phyloP scores from a whole-genome alignment of 2,888 invertebrate genomes.

The Aspidiotus destructor region DNA sequence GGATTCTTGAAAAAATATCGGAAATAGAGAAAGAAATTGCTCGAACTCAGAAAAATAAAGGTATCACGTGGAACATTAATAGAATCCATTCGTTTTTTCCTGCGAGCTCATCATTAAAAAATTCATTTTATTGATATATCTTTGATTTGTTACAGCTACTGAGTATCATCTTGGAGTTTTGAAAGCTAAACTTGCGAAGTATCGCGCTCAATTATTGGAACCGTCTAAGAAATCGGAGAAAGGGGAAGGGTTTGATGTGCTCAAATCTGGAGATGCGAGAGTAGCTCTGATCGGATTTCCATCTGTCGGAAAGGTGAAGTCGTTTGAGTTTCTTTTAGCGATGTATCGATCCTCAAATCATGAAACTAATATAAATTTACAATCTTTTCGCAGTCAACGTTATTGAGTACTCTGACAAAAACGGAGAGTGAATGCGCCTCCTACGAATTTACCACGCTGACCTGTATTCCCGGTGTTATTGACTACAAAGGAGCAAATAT shows the following conservation, averaged over 20 bases:
- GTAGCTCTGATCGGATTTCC: slow-evolving; percentile 98
- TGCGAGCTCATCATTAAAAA: neutral
- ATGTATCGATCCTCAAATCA: neutral
- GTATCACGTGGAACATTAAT: slow-evolving; percentile 45
- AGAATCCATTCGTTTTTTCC: slow-evolving; percentile 1
- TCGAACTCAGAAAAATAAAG: slow-evolving; percentile 98
- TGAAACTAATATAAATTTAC: neutral
- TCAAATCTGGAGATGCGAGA: slow-evolving; percentile 97
- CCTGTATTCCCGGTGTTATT: slow-evolving; percentile 98
- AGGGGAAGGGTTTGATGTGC: slow-evolving; percentile 96
- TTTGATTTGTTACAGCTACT: slow-evolving; percentile 59
- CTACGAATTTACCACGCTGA: slow-evolving; percentile 97
- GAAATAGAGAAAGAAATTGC: slow-evolving; percentile 98
- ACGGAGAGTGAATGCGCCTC: slow-evolving; percentile 95
- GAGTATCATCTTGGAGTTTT: slow-evolving; percentile 97
- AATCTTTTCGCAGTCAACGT: slow-evolving; percentile 62
- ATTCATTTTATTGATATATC: too few species aligned
- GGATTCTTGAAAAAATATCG: slow-evolving; percentile 95
- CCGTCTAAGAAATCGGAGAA: slow-evolving; percentile 90
- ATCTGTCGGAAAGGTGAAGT: slow-evolving; percentile 82
- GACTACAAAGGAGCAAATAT: slow-evolving; percentile 98
- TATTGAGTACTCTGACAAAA: slow-evolving; percentile 86
- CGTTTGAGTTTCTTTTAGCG: neutral
- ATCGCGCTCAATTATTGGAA: slow-evolving; percentile 85
- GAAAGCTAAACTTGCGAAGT: slow-evolving; percentile 94